Evolutionary conservation across 37 sponge, comb jelly and placozoan genomes (phyloP).

Genomic region (Mnemiopsis leidyi): DNA sequence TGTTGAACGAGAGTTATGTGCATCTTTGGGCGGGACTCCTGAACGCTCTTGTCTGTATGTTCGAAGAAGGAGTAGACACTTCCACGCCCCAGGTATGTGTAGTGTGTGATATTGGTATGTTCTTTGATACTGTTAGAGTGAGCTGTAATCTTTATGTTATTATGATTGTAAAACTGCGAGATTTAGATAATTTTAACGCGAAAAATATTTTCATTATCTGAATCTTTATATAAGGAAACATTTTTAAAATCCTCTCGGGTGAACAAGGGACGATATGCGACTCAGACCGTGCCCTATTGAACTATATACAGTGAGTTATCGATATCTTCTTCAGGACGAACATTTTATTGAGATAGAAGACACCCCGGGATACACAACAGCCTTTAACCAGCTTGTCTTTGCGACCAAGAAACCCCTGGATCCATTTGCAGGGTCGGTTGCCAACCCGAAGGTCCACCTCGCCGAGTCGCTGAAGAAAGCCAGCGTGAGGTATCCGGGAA

Average conservation of each 20-base stretch:
- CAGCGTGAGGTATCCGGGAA: conserved; percentile 81
- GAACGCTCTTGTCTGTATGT: conserved; percentile 79
- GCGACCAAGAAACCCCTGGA: conserved; percentile 82
- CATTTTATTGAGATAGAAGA: conserved; percentile 96
- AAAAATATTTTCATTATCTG: no score
- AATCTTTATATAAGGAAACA: no score
- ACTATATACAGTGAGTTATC: no score
- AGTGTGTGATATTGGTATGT: no score
- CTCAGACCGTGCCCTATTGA: no score
- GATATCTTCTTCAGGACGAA: no score
- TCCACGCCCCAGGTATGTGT: conserved; percentile 71
- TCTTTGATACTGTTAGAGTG: no score
- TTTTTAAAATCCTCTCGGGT: no score
- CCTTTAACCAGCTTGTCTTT: conserved; percentile 86
- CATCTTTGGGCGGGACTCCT: conserved; percentile 78
- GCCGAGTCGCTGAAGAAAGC: conserved; percentile 79
- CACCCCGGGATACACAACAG: conserved; percentile 94
- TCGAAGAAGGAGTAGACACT: conserved; percentile 87
- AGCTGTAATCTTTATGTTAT: no score
- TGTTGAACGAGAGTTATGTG: conserved; percentile 79
- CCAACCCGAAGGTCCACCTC: conserved; percentile 76
- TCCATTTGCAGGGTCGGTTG: conserved; percentile 75
- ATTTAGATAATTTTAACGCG: no score
- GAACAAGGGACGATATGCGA: no score
- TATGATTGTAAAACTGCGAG: no score